A percentile compares a stretch with the other conserved stretches of the same genome.
These are phyloP conservation scores for Solen grandis DNA, from an alignment of 1,140 invertebrate genomes.

Conservation along the genomic window DNA sequence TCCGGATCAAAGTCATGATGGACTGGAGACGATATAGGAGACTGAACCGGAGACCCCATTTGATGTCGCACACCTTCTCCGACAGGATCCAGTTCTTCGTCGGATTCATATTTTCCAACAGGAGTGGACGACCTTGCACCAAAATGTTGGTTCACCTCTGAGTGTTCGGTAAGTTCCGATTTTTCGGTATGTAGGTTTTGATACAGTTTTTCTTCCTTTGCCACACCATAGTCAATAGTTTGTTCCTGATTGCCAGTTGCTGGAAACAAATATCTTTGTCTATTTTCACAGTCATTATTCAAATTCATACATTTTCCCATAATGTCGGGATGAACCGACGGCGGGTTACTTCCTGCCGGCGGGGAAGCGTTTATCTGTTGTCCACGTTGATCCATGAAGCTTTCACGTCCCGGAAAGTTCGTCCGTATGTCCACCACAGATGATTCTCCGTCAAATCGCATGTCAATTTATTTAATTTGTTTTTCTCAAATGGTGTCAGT, in stretches of 20 bases:
- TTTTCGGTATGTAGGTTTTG: not conserved
- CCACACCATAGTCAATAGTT: not conserved
- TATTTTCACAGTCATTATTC: not conserved
- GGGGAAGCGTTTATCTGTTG: constrained; percentile 33
- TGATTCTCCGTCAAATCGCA: constrained; percentile 32
- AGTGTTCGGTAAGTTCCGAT: not conserved
- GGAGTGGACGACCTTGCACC: constrained; percentile 43
- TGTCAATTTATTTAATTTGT: constrained; percentile 24
- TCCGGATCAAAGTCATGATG: constrained; percentile 28
- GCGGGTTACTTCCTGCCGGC: constrained; percentile 34
- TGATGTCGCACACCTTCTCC: constrained; percentile 35
- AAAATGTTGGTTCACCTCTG: not conserved
- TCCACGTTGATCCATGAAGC: constrained; percentile 26
- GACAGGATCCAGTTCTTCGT: constrained; percentile 49
- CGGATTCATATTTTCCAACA: constrained; percentile 16
- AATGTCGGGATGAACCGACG: not conserved
- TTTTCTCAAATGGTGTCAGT: no score
- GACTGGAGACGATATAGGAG: constrained; percentile 43
- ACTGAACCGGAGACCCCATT: constrained; percentile 41
- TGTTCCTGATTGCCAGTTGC: not conserved
- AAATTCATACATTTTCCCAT: no score
- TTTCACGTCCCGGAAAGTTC: constrained; percentile 7
- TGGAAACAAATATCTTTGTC: not conserved
- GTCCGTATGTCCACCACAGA: constrained; percentile 18
- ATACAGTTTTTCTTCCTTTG: not conserved